Base-by-base conservation (phyloP, 2,113 vertebrate genomes). In the Petrocephalus zakoni region DNA sequence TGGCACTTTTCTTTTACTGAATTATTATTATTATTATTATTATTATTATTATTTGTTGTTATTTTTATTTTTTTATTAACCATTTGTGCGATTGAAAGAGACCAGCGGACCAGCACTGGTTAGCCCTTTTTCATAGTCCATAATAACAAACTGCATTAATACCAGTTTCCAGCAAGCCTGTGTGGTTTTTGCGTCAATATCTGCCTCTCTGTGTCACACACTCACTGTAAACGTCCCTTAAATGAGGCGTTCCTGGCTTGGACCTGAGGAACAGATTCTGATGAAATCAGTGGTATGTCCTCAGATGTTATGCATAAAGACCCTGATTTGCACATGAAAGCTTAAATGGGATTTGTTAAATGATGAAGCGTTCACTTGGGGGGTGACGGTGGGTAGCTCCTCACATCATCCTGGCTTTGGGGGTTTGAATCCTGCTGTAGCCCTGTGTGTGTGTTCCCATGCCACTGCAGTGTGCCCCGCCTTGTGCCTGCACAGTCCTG, bases 81-180 rank as follows among this genome's bases (percentile, higher is more conserved):
- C 42, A 58, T 87, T 46, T 87, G 86, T 84, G 78, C 55, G 82
- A 25, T 22, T 13, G 52, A 89, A 78, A 88, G 88, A 89, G 22
- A 72, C 81, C 85, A 55, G 61, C 47, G 42, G 56, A 53, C 47
- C 82, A 51, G 88, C 58, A 72, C 88, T 72, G 83, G 58, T 72
- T 89, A 46, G 25, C 34, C 85, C 85, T 89, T 89, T 89, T 86
- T 89, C 88, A 89, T 86, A 56, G 49, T 64, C 85, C 88, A 89
- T 89, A 61, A 89, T 86, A 89, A 89, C 85, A 89, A 86, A 89
- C 85, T 61, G 85, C 88, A 89, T 58, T 89, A 85, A 89, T 85
- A 83, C 85, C 88, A 89, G 88, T 89, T 89, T 89, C 68, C 53
- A 85, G 86, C 83, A 58, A 55, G 56, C 51, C 58, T 42, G 52